Evolutionary conservation across 1,140 invertebrate species (phyloP).

Genomic region (Lamellibrachia luymesi): DNA sequence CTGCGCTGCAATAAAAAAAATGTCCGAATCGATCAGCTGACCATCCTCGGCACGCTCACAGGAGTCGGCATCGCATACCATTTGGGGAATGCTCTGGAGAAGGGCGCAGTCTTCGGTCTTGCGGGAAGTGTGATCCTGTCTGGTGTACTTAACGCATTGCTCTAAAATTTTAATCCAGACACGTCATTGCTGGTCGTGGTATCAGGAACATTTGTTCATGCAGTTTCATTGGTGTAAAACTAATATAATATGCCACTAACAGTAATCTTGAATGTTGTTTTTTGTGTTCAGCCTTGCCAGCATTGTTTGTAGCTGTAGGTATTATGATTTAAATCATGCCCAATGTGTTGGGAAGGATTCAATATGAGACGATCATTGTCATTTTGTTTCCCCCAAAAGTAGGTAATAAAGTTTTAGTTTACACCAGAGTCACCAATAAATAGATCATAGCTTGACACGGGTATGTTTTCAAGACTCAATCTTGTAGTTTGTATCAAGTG

Average conservation of each 20-base stretch:
- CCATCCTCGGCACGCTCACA: slow-evolving; percentile 11
- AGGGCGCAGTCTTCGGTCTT: not conserved
- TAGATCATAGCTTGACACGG: not conserved
- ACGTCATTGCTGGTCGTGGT: not conserved
- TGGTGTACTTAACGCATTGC: not conserved
- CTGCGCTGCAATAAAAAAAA: slow-evolving; percentile 24
- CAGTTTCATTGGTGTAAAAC: not conserved
- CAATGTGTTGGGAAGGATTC: not conserved
- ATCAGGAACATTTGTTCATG: not conserved
- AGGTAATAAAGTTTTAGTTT: not conserved
- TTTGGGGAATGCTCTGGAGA: not conserved
- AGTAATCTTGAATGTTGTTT: no score
- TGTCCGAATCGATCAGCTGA: slow-evolving; percentile 20
- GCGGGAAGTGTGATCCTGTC: not conserved
- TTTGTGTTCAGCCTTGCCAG: not conserved
- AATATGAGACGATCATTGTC: not conserved
- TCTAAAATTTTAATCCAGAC: not conserved
- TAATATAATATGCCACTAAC: not conserved
- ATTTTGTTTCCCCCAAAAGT: not conserved
- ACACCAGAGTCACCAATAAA: not conserved
- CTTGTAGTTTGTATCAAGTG: not conserved
- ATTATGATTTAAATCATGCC: not conserved
- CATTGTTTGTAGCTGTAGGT: not conserved
- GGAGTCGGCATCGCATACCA: slow-evolving; percentile 13
- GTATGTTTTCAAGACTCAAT: not conserved